Evolutionary conservation across 1,140 invertebrate genomes (phyloP).

Genomic region (Belonocnema kinseyi): DNA sequence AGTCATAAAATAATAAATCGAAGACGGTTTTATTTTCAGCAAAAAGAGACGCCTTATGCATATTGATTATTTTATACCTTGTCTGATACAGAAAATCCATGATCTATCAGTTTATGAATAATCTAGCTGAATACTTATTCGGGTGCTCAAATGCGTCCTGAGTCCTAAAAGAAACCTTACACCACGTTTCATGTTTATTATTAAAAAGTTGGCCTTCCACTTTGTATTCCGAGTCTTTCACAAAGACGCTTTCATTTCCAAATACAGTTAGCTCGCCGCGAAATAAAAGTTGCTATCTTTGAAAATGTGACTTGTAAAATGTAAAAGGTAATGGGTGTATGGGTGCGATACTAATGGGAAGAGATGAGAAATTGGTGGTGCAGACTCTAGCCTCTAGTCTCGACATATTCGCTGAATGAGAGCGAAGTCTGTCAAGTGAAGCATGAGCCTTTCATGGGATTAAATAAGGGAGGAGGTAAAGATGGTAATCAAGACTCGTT

Average conservation of each 20-base stretch:
- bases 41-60: too few relatives aligned
- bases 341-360: constrained; percentile 41
- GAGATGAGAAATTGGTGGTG: constrained; percentile 37
- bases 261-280: constrained; percentile 40
- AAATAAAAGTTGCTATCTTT: constrained; percentile 59
- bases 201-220: constrained; percentile 42
- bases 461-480: constrained; percentile 38
- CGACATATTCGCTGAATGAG: background rate
- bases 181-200: constrained; percentile 10
- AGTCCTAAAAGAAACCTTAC: background rate
- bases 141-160: background rate
- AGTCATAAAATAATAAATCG: too few relatives aligned
- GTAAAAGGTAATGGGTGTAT: background rate
- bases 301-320: constrained; percentile 2
- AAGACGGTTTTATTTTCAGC: too few relatives aligned
- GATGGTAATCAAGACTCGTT: constrained; percentile 54
- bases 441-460: constrained; percentile 23
- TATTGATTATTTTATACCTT: too few relatives aligned
- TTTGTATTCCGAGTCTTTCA: constrained; percentile 52
- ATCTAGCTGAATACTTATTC: background rate
- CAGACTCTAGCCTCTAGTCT: constrained; percentile 29
- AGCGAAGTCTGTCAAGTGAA: constrained; percentile 7
- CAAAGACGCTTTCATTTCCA: constrained; percentile 53
- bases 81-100: too few relatives aligned
- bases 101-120: too few relatives aligned